Percentiles rank a stretch among this genome's conserved stretches.
Evolutionary conservation across 2,888 invertebrate species (phyloP).

Genomic region (Cheilosia variabilis): DNA sequence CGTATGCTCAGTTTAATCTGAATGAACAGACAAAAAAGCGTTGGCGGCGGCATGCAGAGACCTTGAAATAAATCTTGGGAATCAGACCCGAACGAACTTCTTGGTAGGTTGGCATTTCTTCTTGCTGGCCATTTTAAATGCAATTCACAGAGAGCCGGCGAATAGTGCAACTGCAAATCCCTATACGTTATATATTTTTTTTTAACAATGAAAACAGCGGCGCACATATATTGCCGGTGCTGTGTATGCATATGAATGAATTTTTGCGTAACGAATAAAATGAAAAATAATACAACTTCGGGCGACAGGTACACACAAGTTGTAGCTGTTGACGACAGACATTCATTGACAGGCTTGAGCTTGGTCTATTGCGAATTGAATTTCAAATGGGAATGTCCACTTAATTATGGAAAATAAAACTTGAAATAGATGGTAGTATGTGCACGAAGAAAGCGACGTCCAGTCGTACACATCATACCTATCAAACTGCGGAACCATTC

Average conservation of each 20-base stretch:
- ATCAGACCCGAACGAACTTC: conserved; percentile 71
- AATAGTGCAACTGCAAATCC: conserved; percentile 5
- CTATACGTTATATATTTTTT: not conserved
- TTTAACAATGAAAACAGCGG: conserved; percentile 32
- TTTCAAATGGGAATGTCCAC: conserved; percentile 39
- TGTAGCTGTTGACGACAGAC: conserved; percentile 11
- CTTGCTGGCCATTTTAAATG: not conserved
- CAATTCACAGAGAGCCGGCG: conserved; percentile 10
- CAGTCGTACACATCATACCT: not conserved
- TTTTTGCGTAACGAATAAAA: conserved; percentile 51
- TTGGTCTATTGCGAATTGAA: conserved; percentile 30
- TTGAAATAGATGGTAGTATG: not conserved
- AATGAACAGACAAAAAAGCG: conserved; percentile 55
- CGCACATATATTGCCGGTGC: conserved; percentile 4
- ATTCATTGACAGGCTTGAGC: conserved; percentile 35
- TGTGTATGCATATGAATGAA: conserved; percentile 57
- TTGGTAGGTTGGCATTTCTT: conserved; percentile 56
- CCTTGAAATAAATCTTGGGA: conserved; percentile 73
- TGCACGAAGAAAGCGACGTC: not conserved
- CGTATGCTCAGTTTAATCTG: conserved; percentile 30
- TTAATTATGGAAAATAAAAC: conserved; percentile 27
- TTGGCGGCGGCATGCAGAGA: conserved; percentile 46
- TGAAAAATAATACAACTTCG: conserved; percentile 7
- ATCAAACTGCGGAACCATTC: not conserved
- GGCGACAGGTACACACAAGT: conserved; percentile 33